A percentile compares a stretch with the other conserved stretches of the same genome.
phyloP scores from a whole-genome alignment of 2,888 invertebrate species.

The Encarsia formosa region DNA sequence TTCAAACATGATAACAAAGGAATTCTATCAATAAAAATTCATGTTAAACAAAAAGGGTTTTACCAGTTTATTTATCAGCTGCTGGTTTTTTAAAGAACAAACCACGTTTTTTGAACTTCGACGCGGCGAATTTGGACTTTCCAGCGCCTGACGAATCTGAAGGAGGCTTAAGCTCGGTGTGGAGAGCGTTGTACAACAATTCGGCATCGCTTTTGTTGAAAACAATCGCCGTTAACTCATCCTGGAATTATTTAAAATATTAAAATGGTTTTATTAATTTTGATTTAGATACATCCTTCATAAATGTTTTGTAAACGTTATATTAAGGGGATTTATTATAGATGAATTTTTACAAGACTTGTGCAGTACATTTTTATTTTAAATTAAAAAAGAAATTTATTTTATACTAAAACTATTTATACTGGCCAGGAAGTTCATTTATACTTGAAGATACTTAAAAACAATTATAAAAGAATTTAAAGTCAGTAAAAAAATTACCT shows the following conservation, averaged over 20 bases:
- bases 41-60: too few species aligned
- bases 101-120: conserved; percentile 40
- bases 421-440: too few species aligned
- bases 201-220: conserved; percentile 70
- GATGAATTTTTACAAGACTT: too few species aligned
- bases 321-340: too few species aligned
- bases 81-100: conserved; percentile 38
- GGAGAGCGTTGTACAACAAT: conserved; percentile 66
- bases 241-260: conserved; percentile 51
- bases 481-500: conserved; percentile 50
- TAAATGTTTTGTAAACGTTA: background rate
- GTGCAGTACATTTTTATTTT: too few species aligned
- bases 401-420: background rate
- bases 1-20: too few species aligned
- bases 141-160: background rate
- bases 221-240: conserved; percentile 66
- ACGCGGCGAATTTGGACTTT: conserved; percentile 20
- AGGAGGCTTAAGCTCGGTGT: conserved; percentile 56
- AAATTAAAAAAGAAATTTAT: background rate
- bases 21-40: too few species aligned
- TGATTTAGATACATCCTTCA: too few species aligned
- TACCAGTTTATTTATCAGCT: too few species aligned
- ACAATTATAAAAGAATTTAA: background rate
- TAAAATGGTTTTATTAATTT: conserved; percentile 10
- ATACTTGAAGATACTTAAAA: background rate